Evolutionary conservation across 2,888 invertebrate genomes (phyloP).

Genomic region (Leptinotarsa haldemani): DNA sequence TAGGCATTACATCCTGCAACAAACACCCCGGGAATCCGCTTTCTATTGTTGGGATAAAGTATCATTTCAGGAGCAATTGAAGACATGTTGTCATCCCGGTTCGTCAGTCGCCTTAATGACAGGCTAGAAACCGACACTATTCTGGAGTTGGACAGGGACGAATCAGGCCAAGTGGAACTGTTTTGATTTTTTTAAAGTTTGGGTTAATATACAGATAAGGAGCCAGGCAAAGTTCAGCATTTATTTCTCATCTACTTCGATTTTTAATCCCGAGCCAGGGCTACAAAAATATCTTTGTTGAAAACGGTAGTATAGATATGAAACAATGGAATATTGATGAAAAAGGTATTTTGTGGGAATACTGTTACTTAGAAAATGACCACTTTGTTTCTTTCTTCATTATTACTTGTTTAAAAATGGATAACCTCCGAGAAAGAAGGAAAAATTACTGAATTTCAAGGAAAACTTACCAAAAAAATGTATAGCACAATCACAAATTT

Average conservation of each 20-base stretch:
- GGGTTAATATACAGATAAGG: background rate
- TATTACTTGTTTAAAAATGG: no score
- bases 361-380: no score
- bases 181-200: background rate
- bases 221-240: background rate
- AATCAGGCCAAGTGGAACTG: background rate
- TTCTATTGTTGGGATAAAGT: conserved; percentile 54
- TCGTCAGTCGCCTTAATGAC: conserved; percentile 52
- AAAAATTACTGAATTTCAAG: no score
- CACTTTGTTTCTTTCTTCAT: no score
- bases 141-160: conserved; percentile 23
- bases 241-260: background rate
- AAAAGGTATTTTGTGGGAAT: no score
- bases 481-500: no score
- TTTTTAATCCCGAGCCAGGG: no score
- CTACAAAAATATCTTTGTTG: no score
- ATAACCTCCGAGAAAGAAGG: no score
- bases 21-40: conserved; percentile 53
- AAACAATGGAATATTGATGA: no score
- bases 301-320: no score
- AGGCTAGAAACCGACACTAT: conserved; percentile 44
- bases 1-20: conserved; percentile 50
- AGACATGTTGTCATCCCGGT: conserved; percentile 51
- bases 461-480: no score
- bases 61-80: conserved; percentile 55